Conservation (phyloP, 2,888 invertebrate species). For the Sympetrum striolatum region DNA sequence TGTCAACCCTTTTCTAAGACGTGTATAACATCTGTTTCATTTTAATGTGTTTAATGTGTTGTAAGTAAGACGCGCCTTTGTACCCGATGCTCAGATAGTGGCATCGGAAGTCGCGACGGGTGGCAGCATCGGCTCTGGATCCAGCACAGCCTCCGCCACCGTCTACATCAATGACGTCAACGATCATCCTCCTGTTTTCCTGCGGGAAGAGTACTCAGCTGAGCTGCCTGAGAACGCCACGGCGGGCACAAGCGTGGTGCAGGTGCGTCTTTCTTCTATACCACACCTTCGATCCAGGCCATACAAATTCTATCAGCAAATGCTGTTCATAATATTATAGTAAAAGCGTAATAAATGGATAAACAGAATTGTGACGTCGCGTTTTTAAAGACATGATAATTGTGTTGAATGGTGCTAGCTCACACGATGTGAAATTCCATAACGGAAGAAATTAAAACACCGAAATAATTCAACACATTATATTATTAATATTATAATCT, state of each 20-base stretch:
- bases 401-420: no score
- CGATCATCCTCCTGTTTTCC: conserved; percentile 85
- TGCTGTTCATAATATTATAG: no score
- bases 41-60: neutral
- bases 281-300: neutral
- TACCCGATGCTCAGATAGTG: conserved; percentile 65
- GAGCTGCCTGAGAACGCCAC: conserved; percentile 82
- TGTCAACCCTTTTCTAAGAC: no score
- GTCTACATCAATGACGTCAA: conserved; percentile 86
- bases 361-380: no score
- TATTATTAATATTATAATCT: no score
- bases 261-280: conserved; percentile 56
- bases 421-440: no score
- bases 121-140: conserved; percentile 64
- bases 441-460: no score
- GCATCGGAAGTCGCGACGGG: conserved; percentile 81
- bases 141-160: conserved; percentile 76
- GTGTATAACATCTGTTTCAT: no score
- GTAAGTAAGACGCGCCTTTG: neutral
- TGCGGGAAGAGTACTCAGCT: conserved; percentile 74
- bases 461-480: no score
- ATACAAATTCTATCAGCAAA: no score
- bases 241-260: conserved; percentile 73
- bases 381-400: no score
- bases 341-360: no score